These are phyloP conservation scores for Tiphia femorata DNA, from an alignment of 2,888 invertebrate species.

Conservation along the genomic window DNA sequence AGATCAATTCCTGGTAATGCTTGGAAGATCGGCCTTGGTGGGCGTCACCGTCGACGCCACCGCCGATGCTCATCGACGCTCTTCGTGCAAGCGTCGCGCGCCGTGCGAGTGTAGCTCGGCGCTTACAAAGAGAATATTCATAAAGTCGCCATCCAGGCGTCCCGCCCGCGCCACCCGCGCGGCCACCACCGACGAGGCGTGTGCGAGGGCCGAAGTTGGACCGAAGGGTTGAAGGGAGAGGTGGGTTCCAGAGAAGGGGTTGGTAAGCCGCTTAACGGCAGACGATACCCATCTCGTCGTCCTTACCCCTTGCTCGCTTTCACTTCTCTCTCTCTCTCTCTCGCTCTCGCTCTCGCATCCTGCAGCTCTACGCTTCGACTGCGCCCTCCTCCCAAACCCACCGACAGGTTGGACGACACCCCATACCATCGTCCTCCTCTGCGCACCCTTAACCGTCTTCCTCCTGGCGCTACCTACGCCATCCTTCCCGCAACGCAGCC, in stretches of 20 bases:
- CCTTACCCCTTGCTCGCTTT: not conserved
- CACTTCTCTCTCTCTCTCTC: conserved; percentile 5
- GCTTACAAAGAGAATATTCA: conserved; percentile 55
- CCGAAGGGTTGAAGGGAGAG: conserved; percentile 11
- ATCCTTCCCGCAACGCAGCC: conserved; percentile 22
- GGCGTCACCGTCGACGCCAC: too few relatives aligned
- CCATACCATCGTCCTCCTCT: too few relatives aligned
- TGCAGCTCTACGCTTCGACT: conserved; percentile 3
- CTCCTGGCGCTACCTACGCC: conserved; percentile 27
- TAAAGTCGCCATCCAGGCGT: conserved; percentile 42
- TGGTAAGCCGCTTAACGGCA: conserved; percentile 54
- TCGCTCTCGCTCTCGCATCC: not conserved
- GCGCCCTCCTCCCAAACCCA: too few relatives aligned
- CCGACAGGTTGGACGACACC: too few relatives aligned
- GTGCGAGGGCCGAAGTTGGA: conserved; percentile 3
- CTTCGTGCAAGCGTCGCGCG: not conserved
- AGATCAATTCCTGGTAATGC: too few relatives aligned
- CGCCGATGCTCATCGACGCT: not conserved
- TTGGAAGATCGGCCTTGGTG: too few relatives aligned
- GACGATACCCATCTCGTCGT: conserved; percentile 39
- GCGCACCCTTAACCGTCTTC: too few relatives aligned
- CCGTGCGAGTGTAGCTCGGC: too few relatives aligned
- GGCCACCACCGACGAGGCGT: too few relatives aligned
- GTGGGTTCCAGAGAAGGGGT: conserved; percentile 32
- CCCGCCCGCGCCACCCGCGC: too few relatives aligned